Conservation (phyloP, 2,113 vertebrate species). For the Etia nguti region DNA sequence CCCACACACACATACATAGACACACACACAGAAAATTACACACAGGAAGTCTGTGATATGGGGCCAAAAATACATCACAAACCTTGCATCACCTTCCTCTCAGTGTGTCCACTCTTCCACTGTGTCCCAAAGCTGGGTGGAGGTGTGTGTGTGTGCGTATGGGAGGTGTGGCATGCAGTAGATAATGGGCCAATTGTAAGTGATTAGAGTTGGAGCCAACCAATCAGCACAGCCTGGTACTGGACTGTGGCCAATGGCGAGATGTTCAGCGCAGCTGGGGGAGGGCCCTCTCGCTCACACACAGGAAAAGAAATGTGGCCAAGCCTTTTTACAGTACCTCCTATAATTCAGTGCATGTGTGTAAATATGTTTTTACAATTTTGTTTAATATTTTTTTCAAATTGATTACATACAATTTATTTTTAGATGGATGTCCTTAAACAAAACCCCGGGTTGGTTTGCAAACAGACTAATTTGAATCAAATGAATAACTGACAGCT, state of each 20-base stretch:
- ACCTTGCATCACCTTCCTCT: conserved; percentile 78
- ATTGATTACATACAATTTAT: not conserved
- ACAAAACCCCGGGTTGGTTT: not conserved
- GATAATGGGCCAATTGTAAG: conserved; percentile 62
- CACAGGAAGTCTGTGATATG: conserved; percentile 44
- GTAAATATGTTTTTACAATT: not conserved
- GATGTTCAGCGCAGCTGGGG: conserved; percentile 24
- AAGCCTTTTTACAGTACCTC: not conserved
- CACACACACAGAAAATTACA: not conserved
- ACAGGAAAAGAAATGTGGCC: conserved; percentile 52
- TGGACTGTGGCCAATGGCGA: conserved; percentile 62
- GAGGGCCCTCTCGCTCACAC: conserved; percentile 20
- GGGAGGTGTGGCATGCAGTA: conserved; percentile 53
- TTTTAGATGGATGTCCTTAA: not conserved
- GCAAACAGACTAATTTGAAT: not conserved
- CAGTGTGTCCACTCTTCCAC: conserved; percentile 40
- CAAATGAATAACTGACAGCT: not conserved
- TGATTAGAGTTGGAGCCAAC: conserved; percentile 15
- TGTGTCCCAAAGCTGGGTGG: conserved; percentile 40
- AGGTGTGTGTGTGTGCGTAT: not conserved
- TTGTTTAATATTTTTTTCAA: not conserved
- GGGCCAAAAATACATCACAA: conserved; percentile 56
- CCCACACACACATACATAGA: not conserved
- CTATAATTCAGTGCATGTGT: not conserved
- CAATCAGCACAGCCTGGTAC: conserved; percentile 57